A percentile compares a stretch with the other conserved stretches of the same genome.
phyloP scores from a whole-genome alignment of 2,888 invertebrate species.

The Latrodectus hesperus region DNA sequence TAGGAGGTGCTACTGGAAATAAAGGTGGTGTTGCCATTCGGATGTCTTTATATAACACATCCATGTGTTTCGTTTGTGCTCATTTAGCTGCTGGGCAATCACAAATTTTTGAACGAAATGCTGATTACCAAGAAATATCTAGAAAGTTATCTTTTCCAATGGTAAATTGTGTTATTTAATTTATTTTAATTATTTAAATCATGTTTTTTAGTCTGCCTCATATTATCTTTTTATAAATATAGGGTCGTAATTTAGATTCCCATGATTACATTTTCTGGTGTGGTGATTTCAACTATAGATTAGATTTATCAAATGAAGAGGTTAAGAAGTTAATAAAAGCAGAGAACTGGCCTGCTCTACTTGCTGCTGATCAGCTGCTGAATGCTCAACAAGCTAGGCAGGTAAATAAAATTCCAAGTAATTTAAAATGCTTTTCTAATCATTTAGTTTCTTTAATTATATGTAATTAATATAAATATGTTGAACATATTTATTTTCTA shows the following conservation, averaged over 20 bases:
- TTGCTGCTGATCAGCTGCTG: conserved; percentile 90
- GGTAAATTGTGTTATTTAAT: conserved; percentile 75
- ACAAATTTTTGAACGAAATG: conserved; percentile 94
- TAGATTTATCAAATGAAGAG: conserved; percentile 96
- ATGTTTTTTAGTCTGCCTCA: not conserved
- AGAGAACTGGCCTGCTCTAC: conserved; percentile 84
- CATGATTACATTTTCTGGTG: conserved; percentile 99
- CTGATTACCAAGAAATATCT: conserved; percentile 96
- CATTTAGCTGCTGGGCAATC: conserved; percentile 99
- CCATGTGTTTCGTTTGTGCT: conserved; percentile 97
- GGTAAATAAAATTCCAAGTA: conserved; percentile 69
- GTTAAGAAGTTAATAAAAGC: conserved; percentile 87
- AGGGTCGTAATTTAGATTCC: conserved; percentile 90
- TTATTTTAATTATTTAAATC: not conserved
- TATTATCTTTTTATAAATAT: conserved; percentile 24
- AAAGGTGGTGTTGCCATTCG: conserved; percentile 97
- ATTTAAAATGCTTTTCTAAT: not conserved
- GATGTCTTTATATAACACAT: conserved; percentile 92
- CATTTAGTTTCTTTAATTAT: not conserved
- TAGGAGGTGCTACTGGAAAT: conserved; percentile 98
- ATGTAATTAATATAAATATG: not conserved
- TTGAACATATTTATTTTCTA: not conserved
- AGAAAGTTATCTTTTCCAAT: conserved; percentile 88
- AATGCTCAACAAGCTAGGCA: conserved; percentile 76
- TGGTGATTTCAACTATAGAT: conserved; percentile 98